These are phyloP conservation scores for Tenebrosternarchus preto DNA, from an alignment of 2,113 vertebrate species.

Conservation along the genomic window DNA sequence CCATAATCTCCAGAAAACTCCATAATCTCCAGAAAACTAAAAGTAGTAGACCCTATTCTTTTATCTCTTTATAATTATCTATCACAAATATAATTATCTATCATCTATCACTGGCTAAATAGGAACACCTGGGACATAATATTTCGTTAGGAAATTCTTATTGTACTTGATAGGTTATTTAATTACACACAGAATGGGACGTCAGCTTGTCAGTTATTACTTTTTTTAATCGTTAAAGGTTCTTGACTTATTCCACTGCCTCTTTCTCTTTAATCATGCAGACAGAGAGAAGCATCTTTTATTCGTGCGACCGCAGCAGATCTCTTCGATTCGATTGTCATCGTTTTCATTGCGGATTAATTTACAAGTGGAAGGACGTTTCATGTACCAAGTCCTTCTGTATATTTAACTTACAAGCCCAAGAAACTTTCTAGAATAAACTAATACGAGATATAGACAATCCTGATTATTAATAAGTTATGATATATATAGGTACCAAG, in stretches of 20 bases:
- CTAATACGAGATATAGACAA: neutral
- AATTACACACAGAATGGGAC: neutral
- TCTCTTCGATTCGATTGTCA: conserved; percentile 54
- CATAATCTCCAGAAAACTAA: no score
- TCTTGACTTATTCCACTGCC: conserved; percentile 16
- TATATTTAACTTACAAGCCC: neutral
- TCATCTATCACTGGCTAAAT: neutral
- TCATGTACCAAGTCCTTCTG: conserved; percentile 21
- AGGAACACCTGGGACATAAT: conserved; percentile 13
- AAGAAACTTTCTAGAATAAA: neutral
- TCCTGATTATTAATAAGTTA: no score
- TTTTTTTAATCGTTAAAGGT: neutral
- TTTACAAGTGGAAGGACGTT: conserved; percentile 59
- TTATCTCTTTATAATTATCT: no score
- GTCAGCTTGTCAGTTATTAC: conserved; percentile 29
- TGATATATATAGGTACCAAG: no score
- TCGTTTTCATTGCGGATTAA: conserved; percentile 53
- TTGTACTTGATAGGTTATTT: neutral
- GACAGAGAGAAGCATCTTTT: conserved; percentile 58
- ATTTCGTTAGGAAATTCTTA: conserved; percentile 40
- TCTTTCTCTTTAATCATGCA: conserved; percentile 58
- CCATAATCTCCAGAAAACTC: neutral
- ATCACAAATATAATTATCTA: no score
- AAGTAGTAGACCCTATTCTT: no score
- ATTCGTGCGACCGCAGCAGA: conserved; percentile 62